A percentile compares a stretch with the other conserved stretches of the same genome.
Evolutionary conservation across 2,888 invertebrate genomes (phyloP).

Genomic region (Apodemia hepburni): DNA sequence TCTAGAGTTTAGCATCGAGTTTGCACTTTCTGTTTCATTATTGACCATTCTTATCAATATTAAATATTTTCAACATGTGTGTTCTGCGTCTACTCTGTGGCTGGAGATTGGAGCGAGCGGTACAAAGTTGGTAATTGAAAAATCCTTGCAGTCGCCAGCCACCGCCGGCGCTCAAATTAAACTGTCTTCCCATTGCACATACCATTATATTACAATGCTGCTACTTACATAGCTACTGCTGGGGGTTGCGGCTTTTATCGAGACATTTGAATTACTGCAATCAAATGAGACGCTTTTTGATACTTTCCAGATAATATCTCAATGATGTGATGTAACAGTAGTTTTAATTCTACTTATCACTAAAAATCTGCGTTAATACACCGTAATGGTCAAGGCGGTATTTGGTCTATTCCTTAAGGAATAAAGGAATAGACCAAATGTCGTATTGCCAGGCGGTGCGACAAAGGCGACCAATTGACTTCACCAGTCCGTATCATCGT

Average conservation of each 20-base stretch:
- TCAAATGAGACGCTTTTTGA: not conserved
- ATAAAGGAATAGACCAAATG: no score
- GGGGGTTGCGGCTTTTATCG: not conserved
- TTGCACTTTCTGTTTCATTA: not conserved
- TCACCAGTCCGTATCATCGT: no score
- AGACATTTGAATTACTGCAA: not conserved
- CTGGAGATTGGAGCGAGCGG: slow-evolving; percentile 62
- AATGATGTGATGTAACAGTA: not conserved
- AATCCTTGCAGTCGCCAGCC: slow-evolving; percentile 56
- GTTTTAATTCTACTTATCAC: no score
- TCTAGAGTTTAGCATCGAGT: not conserved
- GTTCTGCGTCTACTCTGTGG: slow-evolving; percentile 33
- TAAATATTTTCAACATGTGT: not conserved
- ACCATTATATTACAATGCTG: slow-evolving; percentile 27
- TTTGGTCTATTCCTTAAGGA: no score
- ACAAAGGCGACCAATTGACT: no score
- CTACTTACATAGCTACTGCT: slow-evolving; percentile 3
- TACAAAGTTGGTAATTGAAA: slow-evolving; percentile 76
- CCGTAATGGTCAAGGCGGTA: no score
- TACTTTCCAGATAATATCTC: not conserved
- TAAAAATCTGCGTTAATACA: no score
- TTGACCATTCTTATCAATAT: not conserved
- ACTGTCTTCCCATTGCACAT: slow-evolving; percentile 38
- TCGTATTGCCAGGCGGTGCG: no score
- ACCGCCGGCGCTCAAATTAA: slow-evolving; percentile 38